phyloP scores from a whole-genome alignment of 2,113 vertebrate species.

The Hyperoodon ampullatus region DNA sequence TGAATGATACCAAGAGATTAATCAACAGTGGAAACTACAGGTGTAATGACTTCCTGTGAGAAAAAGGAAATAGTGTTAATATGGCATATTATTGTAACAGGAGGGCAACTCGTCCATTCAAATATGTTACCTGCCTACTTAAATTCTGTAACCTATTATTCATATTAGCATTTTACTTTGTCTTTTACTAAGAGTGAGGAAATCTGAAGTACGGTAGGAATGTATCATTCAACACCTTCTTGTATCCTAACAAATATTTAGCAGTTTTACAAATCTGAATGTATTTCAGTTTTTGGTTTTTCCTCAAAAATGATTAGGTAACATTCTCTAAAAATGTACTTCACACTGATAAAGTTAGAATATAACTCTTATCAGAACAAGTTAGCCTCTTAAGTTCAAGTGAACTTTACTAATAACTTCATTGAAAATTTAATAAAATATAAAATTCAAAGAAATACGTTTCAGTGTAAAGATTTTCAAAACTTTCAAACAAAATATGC shows the following conservation, averaged over 20 bases:
- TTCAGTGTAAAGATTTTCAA: slow-evolving; percentile 6
- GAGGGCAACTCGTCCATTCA: too few relatives aligned
- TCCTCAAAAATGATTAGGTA: neutral
- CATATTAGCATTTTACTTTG: neutral
- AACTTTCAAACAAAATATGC: neutral
- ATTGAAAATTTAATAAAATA: neutral
- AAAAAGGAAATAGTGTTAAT: too few relatives aligned
- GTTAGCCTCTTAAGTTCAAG: neutral
- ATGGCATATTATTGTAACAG: too few relatives aligned
- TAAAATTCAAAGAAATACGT: neutral
- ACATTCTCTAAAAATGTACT: neutral
- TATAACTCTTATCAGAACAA: neutral
- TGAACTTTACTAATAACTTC: neutral
- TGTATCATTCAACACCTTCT: neutral
- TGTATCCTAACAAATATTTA: neutral
- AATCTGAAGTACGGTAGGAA: neutral
- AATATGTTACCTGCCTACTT: too few relatives aligned
- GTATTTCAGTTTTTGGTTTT: neutral
- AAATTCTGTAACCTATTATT: too few relatives aligned
- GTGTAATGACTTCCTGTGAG: too few relatives aligned
- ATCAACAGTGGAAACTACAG: too few relatives aligned
- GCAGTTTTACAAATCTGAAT: neutral
- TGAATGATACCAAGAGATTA: too few relatives aligned
- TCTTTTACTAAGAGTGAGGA: neutral
- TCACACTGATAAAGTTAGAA: neutral